phyloP scores from a whole-genome alignment of 2,888 invertebrate genomes.

The Teleogryllus oceanicus region DNA sequence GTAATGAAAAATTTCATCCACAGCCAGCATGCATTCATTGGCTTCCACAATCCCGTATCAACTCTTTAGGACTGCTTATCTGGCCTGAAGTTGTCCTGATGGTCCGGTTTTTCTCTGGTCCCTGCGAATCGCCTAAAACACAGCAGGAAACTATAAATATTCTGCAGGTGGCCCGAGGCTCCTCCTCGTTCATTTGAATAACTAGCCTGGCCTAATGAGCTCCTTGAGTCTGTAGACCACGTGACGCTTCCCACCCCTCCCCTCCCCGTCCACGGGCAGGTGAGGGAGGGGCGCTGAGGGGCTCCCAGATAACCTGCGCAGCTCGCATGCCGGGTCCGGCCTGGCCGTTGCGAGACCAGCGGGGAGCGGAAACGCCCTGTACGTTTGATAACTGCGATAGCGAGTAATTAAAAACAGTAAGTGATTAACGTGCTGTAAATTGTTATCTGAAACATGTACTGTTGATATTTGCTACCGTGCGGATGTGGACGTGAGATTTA shows the following conservation, averaged over 20 bases:
- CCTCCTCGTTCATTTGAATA: background rate
- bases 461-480: background rate
- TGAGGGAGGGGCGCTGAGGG: too few relatives aligned
- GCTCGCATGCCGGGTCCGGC: background rate
- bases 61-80: too few relatives aligned
- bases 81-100: too few relatives aligned
- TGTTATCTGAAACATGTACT: background rate
- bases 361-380: background rate
- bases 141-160: conserved; percentile 1
- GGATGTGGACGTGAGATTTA: background rate
- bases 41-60: too few relatives aligned
- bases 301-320: background rate
- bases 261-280: too few relatives aligned
- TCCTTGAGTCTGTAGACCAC: background rate
- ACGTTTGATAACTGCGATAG: background rate
- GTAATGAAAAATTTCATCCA: too few relatives aligned
- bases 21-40: too few relatives aligned
- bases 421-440: background rate
- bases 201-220: background rate
- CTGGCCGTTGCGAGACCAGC: background rate
- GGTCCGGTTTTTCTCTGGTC: too few relatives aligned
- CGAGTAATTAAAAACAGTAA: background rate
- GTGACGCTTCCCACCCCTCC: background rate
- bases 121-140: background rate
- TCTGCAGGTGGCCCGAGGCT: background rate